Evolutionary conservation across 2,888 invertebrate genomes (phyloP), one percentile per base, ranked within the genome.

Genomic region (Athetis lepigone): DNA sequence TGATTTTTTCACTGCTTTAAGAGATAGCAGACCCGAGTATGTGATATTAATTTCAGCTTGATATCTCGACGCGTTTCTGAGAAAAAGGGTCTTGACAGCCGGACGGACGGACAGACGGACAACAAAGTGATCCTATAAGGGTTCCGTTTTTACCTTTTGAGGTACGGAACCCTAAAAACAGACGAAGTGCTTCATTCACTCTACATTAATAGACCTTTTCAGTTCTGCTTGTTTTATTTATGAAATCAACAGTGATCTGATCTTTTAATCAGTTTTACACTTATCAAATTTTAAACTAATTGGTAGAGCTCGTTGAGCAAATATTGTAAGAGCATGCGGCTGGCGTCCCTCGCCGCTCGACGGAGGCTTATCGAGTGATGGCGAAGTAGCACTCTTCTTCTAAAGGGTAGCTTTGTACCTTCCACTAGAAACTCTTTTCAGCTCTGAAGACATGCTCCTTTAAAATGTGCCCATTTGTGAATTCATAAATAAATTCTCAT

Each of bases 361-460:
- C 71, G 85, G 88, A 88, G 75, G 87, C 87, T 90, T 92, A 93
- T 93, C 92, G 90, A 92, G 87, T 90, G 90, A 88, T 84, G 85
- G 82, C 81, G 85, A 83, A 83, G 90, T 89, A 89, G 91, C 84
- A 82, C 92, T 88, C 91, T 88, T 88, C 87, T 88, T 86, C 83
- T 85, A 88, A 87, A 91, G 90, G 88, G 90, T 85, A 87, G 87
- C 93, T 93, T 94, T 94, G 92, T 92, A 85, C 85, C 83, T 82
- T 70, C 85, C 86, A 85, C 89, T 88, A 88, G 85, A 86, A 88
- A 86, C 89, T 90, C 92, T 93, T 89, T 77, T 76, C 75, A 79
- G 72, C 78, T 71, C 79, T 63, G 79, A 88, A 85, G 87, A 88
- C 83, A 82, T 77, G 82, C 80, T 84, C 79, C 85, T 86, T 84